phyloP scores from a whole-genome alignment of 2,888 invertebrate species.

The Sinohyriopsis cumingii region DNA sequence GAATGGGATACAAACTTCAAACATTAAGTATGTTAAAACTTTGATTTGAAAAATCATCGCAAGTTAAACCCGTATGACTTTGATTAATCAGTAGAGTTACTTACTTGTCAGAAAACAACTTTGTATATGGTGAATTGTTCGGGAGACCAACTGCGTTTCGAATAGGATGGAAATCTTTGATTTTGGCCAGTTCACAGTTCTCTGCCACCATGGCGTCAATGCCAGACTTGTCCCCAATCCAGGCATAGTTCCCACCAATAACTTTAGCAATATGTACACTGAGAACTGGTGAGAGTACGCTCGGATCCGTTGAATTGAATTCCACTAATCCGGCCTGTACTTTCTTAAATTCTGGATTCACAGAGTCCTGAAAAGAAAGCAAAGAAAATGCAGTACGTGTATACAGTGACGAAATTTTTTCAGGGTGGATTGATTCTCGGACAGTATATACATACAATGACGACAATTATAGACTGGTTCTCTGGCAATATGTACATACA shows the following conservation, averaged over 20 bases:
- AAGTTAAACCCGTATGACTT: too few species aligned
- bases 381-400: not conserved
- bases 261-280: conserved; percentile 48
- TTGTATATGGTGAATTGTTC: conserved; percentile 52
- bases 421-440: too few species aligned
- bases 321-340: conserved; percentile 44
- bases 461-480: too few species aligned
- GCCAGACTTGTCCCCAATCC: conserved; percentile 48
- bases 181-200: conserved; percentile 56
- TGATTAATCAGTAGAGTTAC: conserved; percentile 11
- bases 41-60: too few species aligned
- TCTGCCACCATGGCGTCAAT: conserved; percentile 45
- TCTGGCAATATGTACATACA: too few species aligned
- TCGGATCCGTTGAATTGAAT: conserved; percentile 44
- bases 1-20: too few species aligned
- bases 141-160: conserved; percentile 60
- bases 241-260: conserved; percentile 23
- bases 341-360: conserved; percentile 25
- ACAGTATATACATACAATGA: too few species aligned
- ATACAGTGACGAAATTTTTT: too few species aligned
- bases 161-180: conserved; percentile 54
- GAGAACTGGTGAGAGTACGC: conserved; percentile 32
- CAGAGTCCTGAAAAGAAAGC: conserved; percentile 37
- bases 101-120: conserved; percentile 58
- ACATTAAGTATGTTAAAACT: too few species aligned